Percentiles rank a stretch among this genome's conserved stretches.
phyloP scores from a whole-genome alignment of 2,113 vertebrate species.

The Regulus satrapa region DNA sequence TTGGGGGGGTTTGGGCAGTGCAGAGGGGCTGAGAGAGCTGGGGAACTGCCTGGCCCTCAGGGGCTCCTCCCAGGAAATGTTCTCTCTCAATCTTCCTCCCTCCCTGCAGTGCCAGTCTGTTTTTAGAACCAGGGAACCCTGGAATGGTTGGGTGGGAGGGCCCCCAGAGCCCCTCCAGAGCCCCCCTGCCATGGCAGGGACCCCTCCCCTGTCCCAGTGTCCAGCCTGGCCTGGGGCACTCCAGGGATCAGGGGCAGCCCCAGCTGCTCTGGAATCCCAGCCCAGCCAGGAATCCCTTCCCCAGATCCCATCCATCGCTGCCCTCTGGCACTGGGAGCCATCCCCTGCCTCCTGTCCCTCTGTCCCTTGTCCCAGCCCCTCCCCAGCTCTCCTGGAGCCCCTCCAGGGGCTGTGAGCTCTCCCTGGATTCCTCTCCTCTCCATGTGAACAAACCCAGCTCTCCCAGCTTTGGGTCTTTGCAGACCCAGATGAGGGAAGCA shows the following conservation, averaged over 20 bases:
- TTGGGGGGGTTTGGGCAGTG: accelerated
- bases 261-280: background rate
- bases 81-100: background rate
- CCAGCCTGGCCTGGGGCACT: background rate
- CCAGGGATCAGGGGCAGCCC: background rate
- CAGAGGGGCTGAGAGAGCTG: too few relatives aligned
- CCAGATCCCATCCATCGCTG: accelerated
- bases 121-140: background rate
- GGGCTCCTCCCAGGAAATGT: background rate
- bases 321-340: background rate
- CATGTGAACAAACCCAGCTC: accelerated
- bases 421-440: background rate
- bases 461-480: background rate
- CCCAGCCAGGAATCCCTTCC: accelerated
- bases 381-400: background rate
- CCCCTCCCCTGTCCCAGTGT: background rate
- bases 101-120: too few relatives aligned
- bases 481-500: accelerated
- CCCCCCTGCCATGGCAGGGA: background rate
- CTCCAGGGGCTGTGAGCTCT: accelerated
- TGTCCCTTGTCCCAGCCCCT: background rate
- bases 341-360: background rate
- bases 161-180: accelerated
- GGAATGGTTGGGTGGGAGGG: accelerated
- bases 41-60: accelerated